Base-by-base conservation (phyloP, 1,140 invertebrate genomes). In the Teleogryllus occipitalis region DNA sequence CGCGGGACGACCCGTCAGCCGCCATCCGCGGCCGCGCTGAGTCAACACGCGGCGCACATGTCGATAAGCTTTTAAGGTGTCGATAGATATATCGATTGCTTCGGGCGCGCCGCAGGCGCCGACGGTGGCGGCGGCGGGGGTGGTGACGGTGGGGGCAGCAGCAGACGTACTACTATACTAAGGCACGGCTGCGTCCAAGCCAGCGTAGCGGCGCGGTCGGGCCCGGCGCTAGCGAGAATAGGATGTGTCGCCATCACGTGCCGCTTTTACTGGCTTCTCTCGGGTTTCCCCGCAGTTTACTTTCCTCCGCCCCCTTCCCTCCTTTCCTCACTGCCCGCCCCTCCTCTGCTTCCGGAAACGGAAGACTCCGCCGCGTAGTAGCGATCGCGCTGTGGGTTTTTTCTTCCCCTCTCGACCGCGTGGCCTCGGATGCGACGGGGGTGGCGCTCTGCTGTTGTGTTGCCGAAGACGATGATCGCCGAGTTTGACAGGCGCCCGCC, bases 51-150 rank as follows among this genome's bases (percentile, higher is more conserved):
- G 54, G 10, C 54, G 54, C 54, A 65, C 54, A 65, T 65, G 54
- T 65, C 54, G 54, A 65, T 65, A 65, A 65, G 54, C 54, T 65
- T 65, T 65, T 65, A 65, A 65, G 54, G 54, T 65, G 54, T 65
- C 54, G 54, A 65, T 65, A 65, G 54, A 65, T 65, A 65, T 65
- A 65, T 65, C 54, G 54, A 65, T 65, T 65, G 54, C 54, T 10
- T 65, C 27, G 27, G 54, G 54, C 54, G 2, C 10, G 54, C 54
- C 54, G 54, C 54, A 65, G 54, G 10, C 54, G 7, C 10, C 18
- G 10, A 7, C 10, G 54, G 2, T 3, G 18, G 18, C 18, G 49
- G 8, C 8, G 15, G 49, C 49, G 49, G n/a, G n/a, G n/a, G n/a
- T n/a, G n/a, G n/a, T n/a, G n/a, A n/a, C n/a, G 27, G 27, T 39